Percentiles rank a stretch among this genome's conserved stretches.
Evolutionary conservation across 2,113 vertebrate species (phyloP).

Genomic region (Tragulus kanchil): DNA sequence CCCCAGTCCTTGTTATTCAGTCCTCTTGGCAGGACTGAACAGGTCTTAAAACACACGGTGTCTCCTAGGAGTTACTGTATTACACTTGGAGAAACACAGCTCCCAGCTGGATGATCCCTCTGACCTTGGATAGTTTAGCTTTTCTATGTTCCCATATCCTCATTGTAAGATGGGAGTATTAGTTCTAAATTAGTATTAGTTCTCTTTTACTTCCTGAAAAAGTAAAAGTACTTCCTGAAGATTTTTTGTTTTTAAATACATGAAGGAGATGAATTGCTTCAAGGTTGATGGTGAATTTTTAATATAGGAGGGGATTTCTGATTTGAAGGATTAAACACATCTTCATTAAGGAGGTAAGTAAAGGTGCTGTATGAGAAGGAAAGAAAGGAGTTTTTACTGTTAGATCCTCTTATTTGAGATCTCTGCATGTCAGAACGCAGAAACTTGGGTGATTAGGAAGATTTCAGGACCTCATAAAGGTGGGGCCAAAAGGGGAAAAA

Average conservation of each 20-base stretch:
- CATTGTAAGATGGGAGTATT: background rate
- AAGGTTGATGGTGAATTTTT: background rate
- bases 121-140: conserved; percentile 62
- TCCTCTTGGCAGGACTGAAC: conserved; percentile 55
- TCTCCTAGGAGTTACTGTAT: background rate
- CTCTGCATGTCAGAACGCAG: background rate
- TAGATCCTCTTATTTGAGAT: background rate
- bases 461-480: background rate
- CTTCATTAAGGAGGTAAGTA: conserved; percentile 2
- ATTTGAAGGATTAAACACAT: background rate
- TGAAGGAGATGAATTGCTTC: background rate
- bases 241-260: background rate
- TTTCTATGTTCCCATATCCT: conserved; percentile 30
- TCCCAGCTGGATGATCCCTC: background rate
- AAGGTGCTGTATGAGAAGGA: background rate
- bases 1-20: conserved; percentile 4
- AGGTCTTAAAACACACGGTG: conserved; percentile 4
- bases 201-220: conserved; percentile 31
- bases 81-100: conserved; percentile 22
- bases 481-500: background rate
- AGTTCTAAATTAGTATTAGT: background rate
- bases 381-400: background rate
- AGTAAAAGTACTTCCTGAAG: background rate
- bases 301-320: background rate
- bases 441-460: background rate